These are phyloP conservation scores for Heliconius melpomene DNA, from an alignment of 1,140 invertebrate genomes.

Conservation along the genomic window DNA sequence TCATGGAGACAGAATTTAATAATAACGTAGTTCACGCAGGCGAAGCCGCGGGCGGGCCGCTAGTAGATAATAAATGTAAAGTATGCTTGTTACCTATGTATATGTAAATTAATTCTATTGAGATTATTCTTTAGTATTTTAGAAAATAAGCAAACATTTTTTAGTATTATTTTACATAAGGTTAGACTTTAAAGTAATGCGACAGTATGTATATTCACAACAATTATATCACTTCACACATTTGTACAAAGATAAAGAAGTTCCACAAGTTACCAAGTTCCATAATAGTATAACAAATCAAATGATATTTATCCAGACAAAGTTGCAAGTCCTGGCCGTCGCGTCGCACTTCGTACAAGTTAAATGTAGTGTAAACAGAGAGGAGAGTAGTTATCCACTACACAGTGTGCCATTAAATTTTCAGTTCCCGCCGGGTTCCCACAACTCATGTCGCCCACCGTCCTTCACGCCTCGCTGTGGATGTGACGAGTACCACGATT, in stretches of 20 bases:
- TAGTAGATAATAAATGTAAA: too few relatives aligned
- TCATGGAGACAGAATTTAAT: too few relatives aligned
- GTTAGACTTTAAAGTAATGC: too few relatives aligned
- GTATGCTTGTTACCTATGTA: too few relatives aligned
- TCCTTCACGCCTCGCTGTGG: constrained; percentile 34
- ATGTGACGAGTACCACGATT: constrained; percentile 11
- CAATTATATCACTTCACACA: too few relatives aligned
- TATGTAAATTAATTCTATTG: too few relatives aligned
- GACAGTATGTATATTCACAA: too few relatives aligned
- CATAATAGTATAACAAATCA: constrained; percentile 22
- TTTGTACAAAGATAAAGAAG: neutral
- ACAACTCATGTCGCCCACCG: constrained; percentile 64
- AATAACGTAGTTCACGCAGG: too few relatives aligned
- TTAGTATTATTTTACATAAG: too few relatives aligned
- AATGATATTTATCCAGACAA: constrained; percentile 31
- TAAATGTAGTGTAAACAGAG: constrained; percentile 77
- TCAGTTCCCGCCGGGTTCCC: constrained; percentile 43
- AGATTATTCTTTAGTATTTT: too few relatives aligned
- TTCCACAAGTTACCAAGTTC: constrained; percentile 6
- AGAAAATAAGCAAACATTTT: too few relatives aligned
- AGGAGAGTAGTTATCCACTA: constrained; percentile 60
- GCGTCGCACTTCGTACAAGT: constrained; percentile 63
- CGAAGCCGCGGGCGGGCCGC: too few relatives aligned
- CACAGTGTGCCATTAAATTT: constrained; percentile 65
- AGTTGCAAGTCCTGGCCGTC: constrained; percentile 28